These are phyloP conservation scores for Prochilodus magdalenae DNA, from an alignment of 2,113 vertebrate species.

Conservation along the genomic window DNA sequence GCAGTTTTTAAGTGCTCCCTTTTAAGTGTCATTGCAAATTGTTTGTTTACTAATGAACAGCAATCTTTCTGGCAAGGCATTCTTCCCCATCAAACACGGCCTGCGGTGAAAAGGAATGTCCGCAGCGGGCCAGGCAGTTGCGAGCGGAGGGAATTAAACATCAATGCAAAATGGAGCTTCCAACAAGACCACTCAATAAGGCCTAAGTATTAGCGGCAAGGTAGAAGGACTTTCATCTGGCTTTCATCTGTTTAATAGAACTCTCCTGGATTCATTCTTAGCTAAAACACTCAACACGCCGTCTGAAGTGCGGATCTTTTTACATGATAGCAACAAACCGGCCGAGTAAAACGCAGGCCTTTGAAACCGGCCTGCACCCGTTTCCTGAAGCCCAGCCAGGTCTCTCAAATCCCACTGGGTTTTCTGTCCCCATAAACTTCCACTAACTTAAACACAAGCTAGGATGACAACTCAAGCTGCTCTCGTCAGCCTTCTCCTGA, in stretches of 20 bases:
- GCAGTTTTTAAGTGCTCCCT: slow-evolving; percentile 45
- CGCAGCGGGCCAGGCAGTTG: neutral
- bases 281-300: neutral
- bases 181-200: slow-evolving; percentile 42
- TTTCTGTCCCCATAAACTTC: neutral
- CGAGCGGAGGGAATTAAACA: slow-evolving; percentile 57
- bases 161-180: slow-evolving; percentile 13
- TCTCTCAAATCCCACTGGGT: neutral
- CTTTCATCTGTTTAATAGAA: slow-evolving; percentile 18
- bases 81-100: slow-evolving; percentile 30
- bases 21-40: slow-evolving; percentile 56
- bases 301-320: neutral
- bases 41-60: slow-evolving; percentile 58
- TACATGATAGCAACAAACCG: neutral
- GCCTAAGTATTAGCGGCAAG: neutral
- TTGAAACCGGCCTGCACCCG: neutral
- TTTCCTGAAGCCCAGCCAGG: neutral
- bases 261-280: slow-evolving; percentile 1
- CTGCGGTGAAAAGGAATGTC: slow-evolving; percentile 39
- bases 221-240: neutral
- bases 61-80: slow-evolving; percentile 43
- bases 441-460: neutral
- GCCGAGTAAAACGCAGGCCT: neutral
- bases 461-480: neutral
- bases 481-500: neutral